Percentiles rank a stretch among this genome's conserved stretches.
Conservation (phyloP, 2,888 invertebrate species). For the Pseudococcus longispinus region DNA sequence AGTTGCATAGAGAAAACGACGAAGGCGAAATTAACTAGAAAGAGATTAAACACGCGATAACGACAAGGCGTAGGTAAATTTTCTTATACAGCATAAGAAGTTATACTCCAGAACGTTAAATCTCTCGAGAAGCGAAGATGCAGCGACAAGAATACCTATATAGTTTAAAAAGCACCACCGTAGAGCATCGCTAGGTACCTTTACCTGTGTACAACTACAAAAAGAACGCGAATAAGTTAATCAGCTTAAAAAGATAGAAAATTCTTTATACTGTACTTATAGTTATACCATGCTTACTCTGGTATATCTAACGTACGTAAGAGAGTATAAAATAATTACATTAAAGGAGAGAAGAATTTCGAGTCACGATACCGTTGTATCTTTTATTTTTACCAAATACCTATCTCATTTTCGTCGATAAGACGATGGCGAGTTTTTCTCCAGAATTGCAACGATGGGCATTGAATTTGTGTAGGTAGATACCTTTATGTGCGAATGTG, state of each 20-base stretch:
- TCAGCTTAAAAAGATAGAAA: neutral
- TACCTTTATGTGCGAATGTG: neutral
- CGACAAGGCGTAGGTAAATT: neutral
- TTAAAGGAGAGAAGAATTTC: neutral
- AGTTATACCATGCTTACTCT: too few species aligned
- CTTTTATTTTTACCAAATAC: constrained; percentile 10
- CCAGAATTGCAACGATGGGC: neutral
- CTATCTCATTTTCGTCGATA: neutral
- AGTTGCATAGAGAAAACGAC: neutral
- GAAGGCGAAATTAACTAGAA: neutral
- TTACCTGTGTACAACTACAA: too few species aligned
- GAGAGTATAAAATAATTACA: constrained; percentile 2
- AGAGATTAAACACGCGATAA: neutral
- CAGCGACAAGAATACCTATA: too few species aligned
- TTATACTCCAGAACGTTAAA: neutral
- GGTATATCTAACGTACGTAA: neutral
- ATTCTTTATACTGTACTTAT: neutral
- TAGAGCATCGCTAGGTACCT: too few species aligned
- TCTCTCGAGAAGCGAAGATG: neutral
- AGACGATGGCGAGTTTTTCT: neutral
- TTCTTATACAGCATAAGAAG: neutral
- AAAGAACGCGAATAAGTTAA: neutral
- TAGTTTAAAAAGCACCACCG: neutral
- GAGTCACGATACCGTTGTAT: neutral
- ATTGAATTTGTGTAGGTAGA: neutral